phyloP scores from a whole-genome alignment of 2,888 invertebrate species.

The Heliconius ethilla region DNA sequence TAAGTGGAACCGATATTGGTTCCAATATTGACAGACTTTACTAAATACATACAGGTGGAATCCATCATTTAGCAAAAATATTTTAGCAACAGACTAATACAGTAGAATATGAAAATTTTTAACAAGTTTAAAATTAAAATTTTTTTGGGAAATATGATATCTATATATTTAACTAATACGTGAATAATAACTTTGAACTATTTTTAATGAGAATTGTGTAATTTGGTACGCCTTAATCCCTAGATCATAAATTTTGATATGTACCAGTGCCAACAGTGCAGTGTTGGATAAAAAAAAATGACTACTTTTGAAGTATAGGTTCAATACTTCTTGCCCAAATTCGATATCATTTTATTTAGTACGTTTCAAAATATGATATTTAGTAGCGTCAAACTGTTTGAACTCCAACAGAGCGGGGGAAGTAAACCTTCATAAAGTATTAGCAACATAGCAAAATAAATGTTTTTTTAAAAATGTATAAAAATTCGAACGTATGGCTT shows the following conservation, averaged over 20 bases:
- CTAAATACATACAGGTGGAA: neutral
- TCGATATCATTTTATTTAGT: conserved; percentile 8
- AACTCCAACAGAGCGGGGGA: too few relatives aligned
- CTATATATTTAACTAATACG: too few relatives aligned
- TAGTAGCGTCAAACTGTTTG: too few relatives aligned
- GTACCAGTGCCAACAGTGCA: neutral
- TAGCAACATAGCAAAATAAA: too few relatives aligned
- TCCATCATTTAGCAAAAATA: neutral
- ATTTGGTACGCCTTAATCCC: too few relatives aligned
- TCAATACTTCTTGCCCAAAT: neutral
- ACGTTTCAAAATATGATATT: conserved; percentile 13
- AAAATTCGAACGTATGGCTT: too few relatives aligned
- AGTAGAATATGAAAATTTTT: neutral
- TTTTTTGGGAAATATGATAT: neutral
- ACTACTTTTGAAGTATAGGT: neutral
- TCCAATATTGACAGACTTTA: neutral
- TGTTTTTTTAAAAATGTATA: too few relatives aligned
- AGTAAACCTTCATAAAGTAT: too few relatives aligned
- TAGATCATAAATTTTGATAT: too few relatives aligned
- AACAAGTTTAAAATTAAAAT: neutral
- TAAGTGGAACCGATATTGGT: conserved; percentile 6
- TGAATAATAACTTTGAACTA: too few relatives aligned
- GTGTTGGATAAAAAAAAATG: neutral
- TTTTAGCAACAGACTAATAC: neutral
- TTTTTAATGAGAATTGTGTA: too few relatives aligned